phyloP scores from a whole-genome alignment of 2,888 invertebrate genomes.

The Synergus laeviventris region DNA sequence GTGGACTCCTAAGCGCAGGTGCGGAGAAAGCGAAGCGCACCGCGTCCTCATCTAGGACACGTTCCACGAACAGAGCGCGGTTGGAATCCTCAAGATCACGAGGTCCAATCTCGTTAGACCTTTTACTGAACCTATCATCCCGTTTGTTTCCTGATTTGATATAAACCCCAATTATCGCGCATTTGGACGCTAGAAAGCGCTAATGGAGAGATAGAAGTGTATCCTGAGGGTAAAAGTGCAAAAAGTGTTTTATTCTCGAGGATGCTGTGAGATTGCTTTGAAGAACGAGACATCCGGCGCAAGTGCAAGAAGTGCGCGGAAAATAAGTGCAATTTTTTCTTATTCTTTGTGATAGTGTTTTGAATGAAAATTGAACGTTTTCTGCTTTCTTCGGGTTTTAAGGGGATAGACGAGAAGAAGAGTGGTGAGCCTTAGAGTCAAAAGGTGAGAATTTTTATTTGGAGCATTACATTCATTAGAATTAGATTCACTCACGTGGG shows the following conservation, averaged over 20 bases:
- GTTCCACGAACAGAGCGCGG: constrained; percentile 61
- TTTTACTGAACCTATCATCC: constrained; percentile 16
- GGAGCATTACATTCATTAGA: neutral
- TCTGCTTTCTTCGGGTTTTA: neutral
- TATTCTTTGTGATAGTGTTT: neutral
- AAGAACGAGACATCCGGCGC: neutral
- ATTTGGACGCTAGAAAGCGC: constrained; percentile 35
- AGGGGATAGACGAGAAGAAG: neutral
- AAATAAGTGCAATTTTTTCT: neutral
- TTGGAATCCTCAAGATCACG: constrained; percentile 64
- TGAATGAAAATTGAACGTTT: neutral
- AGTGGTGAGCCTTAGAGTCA: neutral
- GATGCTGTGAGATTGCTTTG: neutral
- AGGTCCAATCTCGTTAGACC: constrained; percentile 54
- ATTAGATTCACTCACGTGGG: neutral
- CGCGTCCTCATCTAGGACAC: constrained; percentile 45
- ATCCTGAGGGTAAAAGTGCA: constrained; percentile 2
- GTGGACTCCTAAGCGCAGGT: constrained; percentile 49
- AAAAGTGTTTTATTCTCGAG: constrained; percentile 22
- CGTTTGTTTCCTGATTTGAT: neutral
- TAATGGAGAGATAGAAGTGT: constrained; percentile 15
- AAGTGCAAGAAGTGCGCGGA: neutral
- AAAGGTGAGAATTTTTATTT: neutral
- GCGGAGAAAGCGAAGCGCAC: constrained; percentile 58
- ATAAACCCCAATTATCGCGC: constrained; percentile 41